Evolutionary conservation across 2,888 invertebrate genomes (phyloP), one percentile per base, ranked within the genome.

Genomic region (Diadegma fenestrale): DNA sequence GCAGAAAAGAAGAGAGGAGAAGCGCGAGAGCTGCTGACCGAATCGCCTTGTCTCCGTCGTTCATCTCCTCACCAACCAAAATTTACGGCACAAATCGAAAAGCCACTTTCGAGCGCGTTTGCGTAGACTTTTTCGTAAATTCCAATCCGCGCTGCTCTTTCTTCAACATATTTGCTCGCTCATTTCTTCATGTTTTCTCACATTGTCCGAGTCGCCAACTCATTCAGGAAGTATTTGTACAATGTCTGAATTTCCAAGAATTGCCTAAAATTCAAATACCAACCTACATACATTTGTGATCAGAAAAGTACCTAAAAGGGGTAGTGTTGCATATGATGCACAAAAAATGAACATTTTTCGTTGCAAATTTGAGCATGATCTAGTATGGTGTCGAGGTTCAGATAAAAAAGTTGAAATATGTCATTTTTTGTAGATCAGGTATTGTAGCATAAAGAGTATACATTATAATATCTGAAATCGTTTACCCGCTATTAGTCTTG

Each of bases 11-110:
- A 37, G 37, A 10, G 33, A 37, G 30, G 78, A 85, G 85, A 84
- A 88, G 87, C 87, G 37, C 7, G 37, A 64, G 78, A 72, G 75
- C 43, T 88, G 81, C 86, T 88, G 86, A 86, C 86, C 77, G 80
- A 73, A 66, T 83, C 77, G 10, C 54, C 76, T 80, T 85, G 69
- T 80, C 84, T 73, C 68, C 54, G 80, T 76, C 84, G 75, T 76
- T 43, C 61, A 69, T 43, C 58, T 30, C 80, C 43, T 66, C 66
- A 73, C n/a, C 22, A 22, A 71, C n/a, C 12, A 19, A 73, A 80
- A 45, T 45, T 73, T 73, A 17, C 66, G 19, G 66, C 54, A 66
- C 51, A 51, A 69, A 61, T 45, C 22, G 48, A n/a, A n/a, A 73
- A 73, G n/a, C n/a, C 58, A 26, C 26, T 61, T 43, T 37, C 19